A percentile compares a stretch with the other conserved stretches of the same genome.
Evolutionary conservation across 2,888 invertebrate genomes (phyloP).

Genomic region (Himalopsyche tibetana): DNA sequence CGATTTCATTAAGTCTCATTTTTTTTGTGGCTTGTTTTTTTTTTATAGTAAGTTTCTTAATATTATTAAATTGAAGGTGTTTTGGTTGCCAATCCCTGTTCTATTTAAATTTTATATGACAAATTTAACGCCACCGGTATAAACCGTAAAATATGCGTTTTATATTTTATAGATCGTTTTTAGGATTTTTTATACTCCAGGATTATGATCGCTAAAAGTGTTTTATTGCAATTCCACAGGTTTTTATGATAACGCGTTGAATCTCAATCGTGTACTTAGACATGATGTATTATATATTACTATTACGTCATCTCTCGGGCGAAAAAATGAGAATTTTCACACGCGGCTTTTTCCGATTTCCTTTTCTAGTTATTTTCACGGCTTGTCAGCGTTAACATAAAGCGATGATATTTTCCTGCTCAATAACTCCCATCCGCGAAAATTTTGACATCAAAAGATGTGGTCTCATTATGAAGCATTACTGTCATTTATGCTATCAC

Average conservation of each 20-base stretch:
- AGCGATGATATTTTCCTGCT: not conserved
- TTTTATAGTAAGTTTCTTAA: too few relatives aligned
- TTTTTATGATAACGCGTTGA: slow-evolving; percentile 42
- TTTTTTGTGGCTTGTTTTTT: too few relatives aligned
- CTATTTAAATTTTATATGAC: slow-evolving; percentile 28
- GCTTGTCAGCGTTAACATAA: slow-evolving; percentile 19
- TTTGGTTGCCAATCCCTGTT: not conserved
- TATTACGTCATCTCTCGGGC: not conserved
- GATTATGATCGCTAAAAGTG: slow-evolving; percentile 43
- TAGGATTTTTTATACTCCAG: slow-evolving; percentile 21
- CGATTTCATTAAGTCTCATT: too few relatives aligned
- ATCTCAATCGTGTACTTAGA: slow-evolving; percentile 40
- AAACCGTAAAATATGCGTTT: slow-evolving; percentile 43
- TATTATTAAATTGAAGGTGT: too few relatives aligned
- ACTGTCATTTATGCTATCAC: not conserved
- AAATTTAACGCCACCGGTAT: slow-evolving; percentile 36
- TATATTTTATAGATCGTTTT: slow-evolving; percentile 42
- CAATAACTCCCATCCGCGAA: not conserved
- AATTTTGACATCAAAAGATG: not conserved
- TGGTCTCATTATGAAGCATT: not conserved
- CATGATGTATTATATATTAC: slow-evolving; percentile 42
- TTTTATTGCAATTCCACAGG: slow-evolving; percentile 43
- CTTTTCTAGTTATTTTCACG: not conserved
- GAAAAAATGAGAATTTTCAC: slow-evolving; percentile 39
- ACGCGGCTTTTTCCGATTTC: not conserved